Base-by-base conservation (phyloP, 2,797 vertebrate genomes). In the Etheostoma nigrum region DNA sequence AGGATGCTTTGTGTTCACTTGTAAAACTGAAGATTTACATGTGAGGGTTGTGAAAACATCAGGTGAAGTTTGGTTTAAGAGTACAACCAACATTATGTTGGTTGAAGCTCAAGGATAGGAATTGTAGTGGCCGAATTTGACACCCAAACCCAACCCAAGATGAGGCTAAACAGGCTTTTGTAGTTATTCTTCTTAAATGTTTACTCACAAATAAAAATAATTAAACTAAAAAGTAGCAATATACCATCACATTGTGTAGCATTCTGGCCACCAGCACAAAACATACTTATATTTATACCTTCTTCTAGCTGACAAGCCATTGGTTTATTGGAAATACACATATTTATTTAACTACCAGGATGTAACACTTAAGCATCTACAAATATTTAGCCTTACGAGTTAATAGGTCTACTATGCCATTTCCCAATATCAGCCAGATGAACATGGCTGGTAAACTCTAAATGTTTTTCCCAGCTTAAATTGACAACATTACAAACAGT, bases 11-110 rank as follows among this genome's bases (percentile, higher is more conserved):
- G 42, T 80, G 6, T 52, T 61, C 72, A 62, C 45, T 47, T 67
- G n/a, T 72, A 18, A 66, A 74, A 70, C 23, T 61, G 14, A 48
- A 21, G 54, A 63, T 72, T 54, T 16, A 44, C 71, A 21, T 55
- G 6, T 67, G 25, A 42, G 45, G 36, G 14, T 51, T 47, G 60
- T 61, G 30, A 36, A 48, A 62, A 27, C 48, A 18, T 25, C 0
- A 1, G 45, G 33, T 42, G 2, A 48, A 45, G 27, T 68, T 67
- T 72, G 33, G 40, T 36, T 33, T 40, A 65, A 74, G 42, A 33
- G 53, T 51, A 13, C 48, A 44, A 42, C 21, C 19, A 58, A 33
- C 36, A 10, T 51, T 52, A 11, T 42, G 14, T 44, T 48, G 21
- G 23, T 18, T 59, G 11, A 47, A 69, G 33, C 53, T 11, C 1